A percentile compares a stretch with the other conserved stretches of the same genome.
Conservation (phyloP, 2,113 vertebrate genomes). For the Macrotus californicus region DNA sequence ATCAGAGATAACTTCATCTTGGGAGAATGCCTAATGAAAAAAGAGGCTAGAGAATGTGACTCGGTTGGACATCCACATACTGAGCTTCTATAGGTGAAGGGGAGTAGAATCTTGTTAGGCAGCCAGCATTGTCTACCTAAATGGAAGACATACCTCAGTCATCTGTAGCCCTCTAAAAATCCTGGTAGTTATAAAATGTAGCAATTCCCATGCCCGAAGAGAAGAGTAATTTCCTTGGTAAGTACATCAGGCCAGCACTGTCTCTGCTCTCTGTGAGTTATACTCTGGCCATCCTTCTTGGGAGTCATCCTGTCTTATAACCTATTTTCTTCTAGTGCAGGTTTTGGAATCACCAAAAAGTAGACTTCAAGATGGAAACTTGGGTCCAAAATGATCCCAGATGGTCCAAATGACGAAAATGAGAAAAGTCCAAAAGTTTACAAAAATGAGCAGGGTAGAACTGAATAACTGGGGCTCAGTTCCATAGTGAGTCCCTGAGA, state of each 20-base stretch:
- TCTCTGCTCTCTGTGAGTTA: background rate
- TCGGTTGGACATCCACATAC: background rate
- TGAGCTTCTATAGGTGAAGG: background rate
- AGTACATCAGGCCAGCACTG: background rate
- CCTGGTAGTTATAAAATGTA: background rate
- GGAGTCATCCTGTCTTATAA: too few relatives aligned
- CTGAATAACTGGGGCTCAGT: too few relatives aligned
- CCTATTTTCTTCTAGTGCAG: background rate
- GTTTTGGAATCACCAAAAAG: too few relatives aligned
- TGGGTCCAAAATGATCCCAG: too few relatives aligned
- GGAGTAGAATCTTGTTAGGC: background rate
- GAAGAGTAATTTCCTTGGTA: background rate
- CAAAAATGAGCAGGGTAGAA: too few relatives aligned
- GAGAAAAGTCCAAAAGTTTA: too few relatives aligned
- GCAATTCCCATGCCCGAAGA: background rate
- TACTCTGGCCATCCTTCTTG: background rate
- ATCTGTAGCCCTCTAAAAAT: background rate
- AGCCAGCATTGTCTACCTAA: background rate
- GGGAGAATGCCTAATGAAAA: background rate
- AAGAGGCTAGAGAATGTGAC: background rate
- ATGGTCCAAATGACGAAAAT: too few relatives aligned
- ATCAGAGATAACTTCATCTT: background rate
- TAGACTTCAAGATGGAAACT: too few relatives aligned
- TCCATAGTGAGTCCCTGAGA: too few relatives aligned
- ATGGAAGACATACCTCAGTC: background rate